Evolutionary conservation across 2,888 invertebrate genomes (phyloP), one percentile per base, ranked within the genome.

Genomic region (Cheilosia soror): DNA sequence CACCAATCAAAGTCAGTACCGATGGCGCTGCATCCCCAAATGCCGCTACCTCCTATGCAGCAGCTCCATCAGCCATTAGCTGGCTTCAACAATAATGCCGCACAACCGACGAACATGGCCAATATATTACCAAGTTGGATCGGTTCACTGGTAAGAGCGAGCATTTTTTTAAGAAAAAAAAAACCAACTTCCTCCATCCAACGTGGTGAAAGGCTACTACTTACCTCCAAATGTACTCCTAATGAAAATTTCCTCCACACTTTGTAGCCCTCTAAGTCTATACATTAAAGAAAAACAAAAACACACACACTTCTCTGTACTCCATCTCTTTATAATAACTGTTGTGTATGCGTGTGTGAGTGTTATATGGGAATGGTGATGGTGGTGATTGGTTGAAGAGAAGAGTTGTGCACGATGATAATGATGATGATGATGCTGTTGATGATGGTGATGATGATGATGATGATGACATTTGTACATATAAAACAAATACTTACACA

Each of bases 111-210:
- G 31, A 66, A 47, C 66, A 60, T 73, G 60, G 72, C 53, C n/a
- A 71, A 58, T 63, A 65, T 78, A 40, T 40, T 78, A 47, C 79
- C 79, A 11, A 79, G 72, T 66, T 79, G 79, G 79, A 79, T 72
- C 33, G 72, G 79, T 66, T 72, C 72, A 73, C 58, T 79, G 79
- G 79, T 79, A 79, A 79, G 79, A 73, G 58, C 71, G 78, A 72
- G 31, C 57, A 58, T 15, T 55, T 58, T 66, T 40, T 20, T 65
- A 69, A 42, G 25, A 69, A 69, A 57, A 47, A 71, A 69, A 44
- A 57, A 44, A 44, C 31, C 15, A 27, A 27, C 42, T 15, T 75
- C 58, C 58, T 76, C 77, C 77, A 78, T 71, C 63, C 63, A 49
- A 57, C 63, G 55, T 63, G 78, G 78, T 78, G 78, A 78, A 55